Evolutionary conservation across 2,797 vertebrate genomes (phyloP), one percentile per base, ranked within the genome.

Genomic region (Pseudotriccus pelzelni): DNA sequence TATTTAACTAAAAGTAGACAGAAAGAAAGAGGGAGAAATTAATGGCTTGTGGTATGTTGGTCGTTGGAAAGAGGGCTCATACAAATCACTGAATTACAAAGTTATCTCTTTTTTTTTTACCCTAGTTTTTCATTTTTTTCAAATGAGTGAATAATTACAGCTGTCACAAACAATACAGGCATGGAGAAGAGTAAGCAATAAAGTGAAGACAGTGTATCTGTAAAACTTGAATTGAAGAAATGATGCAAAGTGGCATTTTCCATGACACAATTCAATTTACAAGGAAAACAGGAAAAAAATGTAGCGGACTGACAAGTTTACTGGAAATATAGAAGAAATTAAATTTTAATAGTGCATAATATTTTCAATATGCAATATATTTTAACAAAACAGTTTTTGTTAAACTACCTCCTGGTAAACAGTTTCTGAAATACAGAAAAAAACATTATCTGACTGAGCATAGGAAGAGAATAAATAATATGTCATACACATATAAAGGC

Each of bases 181-280:
- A n/a, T 43, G n/a, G n/a, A 68, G 19, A 80, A 88, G 14, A 60
- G 6, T 9, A 90, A 80, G 73, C 17, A 89, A 49, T 52, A 53
- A 81, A 60, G 68, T 6, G 6, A 30, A 30, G 37, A 59, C 47
- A 55, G 0, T 0, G 0, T 41, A 59, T 64, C 41, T 47, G 17
- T 67, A 52, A 74, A 75, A 89, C 6, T 60, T 63, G 25, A 58
- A 58, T 23, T 75, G 23, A 80, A 91, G 58, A 81, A 81, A 94
- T 11, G 1, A 34, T 25, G 24, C 16, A 58, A 69, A 76, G 12
- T 62, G 17, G 1, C 2, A 49, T 76, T 82, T 91, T 84, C 28
- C 28, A 52, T 37, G 28, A 17, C 25, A 58, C 9, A 39, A n/a
- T 59, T 60, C 30, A 46, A 12, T 80, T 76, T 46, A 22, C 19